Percentiles rank a stretch among this genome's conserved stretches.
phyloP scores from a whole-genome alignment of 2,888 invertebrate species.

The Stramonita haemastoma region DNA sequence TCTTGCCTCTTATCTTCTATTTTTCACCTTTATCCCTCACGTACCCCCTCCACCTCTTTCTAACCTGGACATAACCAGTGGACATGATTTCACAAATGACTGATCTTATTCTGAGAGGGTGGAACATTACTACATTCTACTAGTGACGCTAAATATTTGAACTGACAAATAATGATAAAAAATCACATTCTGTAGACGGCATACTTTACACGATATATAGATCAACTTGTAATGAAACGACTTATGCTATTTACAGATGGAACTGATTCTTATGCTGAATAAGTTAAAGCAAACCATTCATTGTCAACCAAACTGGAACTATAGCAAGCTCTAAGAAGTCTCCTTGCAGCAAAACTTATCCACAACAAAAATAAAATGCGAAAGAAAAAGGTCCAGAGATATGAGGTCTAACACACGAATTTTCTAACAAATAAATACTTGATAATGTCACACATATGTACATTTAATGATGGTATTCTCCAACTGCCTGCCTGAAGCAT shows the following conservation, averaged over 20 bases:
- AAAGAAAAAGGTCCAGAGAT: neutral
- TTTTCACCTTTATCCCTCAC: no score
- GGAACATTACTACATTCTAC: neutral
- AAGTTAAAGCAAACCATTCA: conserved; percentile 19
- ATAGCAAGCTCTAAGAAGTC: neutral
- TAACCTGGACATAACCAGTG: no score
- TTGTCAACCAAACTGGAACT: neutral
- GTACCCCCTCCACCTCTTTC: no score
- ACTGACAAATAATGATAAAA: neutral
- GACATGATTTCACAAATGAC: no score
- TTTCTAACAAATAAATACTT: neutral
- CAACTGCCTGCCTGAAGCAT: neutral
- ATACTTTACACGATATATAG: neutral
- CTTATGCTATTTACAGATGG: no score
- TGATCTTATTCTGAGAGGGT: no score
- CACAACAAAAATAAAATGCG: no score
- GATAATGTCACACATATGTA: no score
- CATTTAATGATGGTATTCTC: no score
- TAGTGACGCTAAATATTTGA: neutral
- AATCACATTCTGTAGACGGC: neutral
- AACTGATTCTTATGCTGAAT: neutral
- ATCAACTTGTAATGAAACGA: neutral
- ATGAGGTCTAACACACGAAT: neutral
- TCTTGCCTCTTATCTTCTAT: no score
- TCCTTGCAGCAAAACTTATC: no score